These are phyloP conservation scores for Ophioninae sp. DNA, from an alignment of 2,888 invertebrate genomes.

Conservation along the genomic window DNA sequence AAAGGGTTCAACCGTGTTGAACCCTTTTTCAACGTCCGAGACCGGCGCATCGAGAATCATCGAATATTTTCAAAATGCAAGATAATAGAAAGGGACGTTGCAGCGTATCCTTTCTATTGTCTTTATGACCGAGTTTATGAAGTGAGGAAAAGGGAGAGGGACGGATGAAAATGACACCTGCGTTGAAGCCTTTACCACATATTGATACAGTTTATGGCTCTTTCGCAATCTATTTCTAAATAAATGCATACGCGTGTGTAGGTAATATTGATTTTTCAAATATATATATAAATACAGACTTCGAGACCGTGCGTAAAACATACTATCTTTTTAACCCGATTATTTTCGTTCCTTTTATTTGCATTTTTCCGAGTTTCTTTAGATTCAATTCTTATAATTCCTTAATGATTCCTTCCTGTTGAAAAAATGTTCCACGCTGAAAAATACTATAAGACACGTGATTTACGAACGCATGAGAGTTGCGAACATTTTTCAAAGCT, in stretches of 20 bases:
- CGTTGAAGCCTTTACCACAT: not conserved
- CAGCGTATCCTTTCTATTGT: constrained; percentile 20
- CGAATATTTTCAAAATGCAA: constrained; percentile 1
- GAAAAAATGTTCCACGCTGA: too few species aligned
- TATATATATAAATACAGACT: too few species aligned
- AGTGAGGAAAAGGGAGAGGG: not conserved
- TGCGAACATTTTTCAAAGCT: too few species aligned
- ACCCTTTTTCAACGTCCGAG: constrained; percentile 1
- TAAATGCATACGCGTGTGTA: not conserved
- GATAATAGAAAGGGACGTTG: not conserved
- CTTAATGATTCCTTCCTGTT: too few species aligned
- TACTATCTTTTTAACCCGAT: too few species aligned
- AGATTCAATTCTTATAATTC: too few species aligned
- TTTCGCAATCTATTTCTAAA: not conserved
- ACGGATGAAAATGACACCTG: not conserved
- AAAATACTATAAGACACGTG: too few species aligned
- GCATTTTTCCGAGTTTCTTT: too few species aligned
- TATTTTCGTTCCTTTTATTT: too few species aligned
- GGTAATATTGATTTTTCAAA: too few species aligned
- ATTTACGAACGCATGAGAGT: too few species aligned
- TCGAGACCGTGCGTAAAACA: too few species aligned
- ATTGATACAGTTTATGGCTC: not conserved
- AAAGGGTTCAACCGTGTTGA: not conserved
- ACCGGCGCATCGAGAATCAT: not conserved
- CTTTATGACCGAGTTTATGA: not conserved